Percentiles rank a stretch among this genome's conserved stretches.
phyloP scores from a whole-genome alignment of 2,888 invertebrate species.

The Aradus depressus region DNA sequence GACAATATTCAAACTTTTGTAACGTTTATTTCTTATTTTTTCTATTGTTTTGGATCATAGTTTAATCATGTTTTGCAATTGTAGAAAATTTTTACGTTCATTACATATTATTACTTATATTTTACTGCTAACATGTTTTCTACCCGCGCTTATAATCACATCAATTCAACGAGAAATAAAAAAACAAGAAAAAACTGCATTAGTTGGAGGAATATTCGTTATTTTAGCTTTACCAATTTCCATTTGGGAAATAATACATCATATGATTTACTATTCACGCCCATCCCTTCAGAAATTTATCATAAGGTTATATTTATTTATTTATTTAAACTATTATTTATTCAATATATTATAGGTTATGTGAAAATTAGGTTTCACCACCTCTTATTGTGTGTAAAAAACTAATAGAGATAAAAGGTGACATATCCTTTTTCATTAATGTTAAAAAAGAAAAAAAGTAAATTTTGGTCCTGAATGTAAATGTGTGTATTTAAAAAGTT shows the following conservation, averaged over 20 bases:
- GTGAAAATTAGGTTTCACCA: not conserved
- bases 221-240: constrained; percentile 82
- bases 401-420: too few relatives aligned
- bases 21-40: too few relatives aligned
- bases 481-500: too few relatives aligned
- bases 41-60: too few relatives aligned
- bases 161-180: constrained; percentile 25
- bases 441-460: too few relatives aligned
- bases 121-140: constrained; percentile 20
- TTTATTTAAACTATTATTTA: not conserved
- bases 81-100: too few relatives aligned
- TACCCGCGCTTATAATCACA: constrained; percentile 24
- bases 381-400: too few relatives aligned
- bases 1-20: too few relatives aligned
- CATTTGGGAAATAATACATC: constrained; percentile 89
- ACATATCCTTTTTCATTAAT: too few relatives aligned
- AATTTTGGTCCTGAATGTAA: too few relatives aligned
- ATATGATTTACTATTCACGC: constrained; percentile 85
- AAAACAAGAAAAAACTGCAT: constrained; percentile 36
- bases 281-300: constrained; percentile 88
- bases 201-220: constrained; percentile 86
- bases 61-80: too few relatives aligned
- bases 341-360: not conserved
- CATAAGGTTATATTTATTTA: constrained; percentile 52
- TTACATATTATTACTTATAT: constrained; percentile 14